phyloP scores from a whole-genome alignment of 2,888 invertebrate genomes.

The Clistopyga incitator region DNA sequence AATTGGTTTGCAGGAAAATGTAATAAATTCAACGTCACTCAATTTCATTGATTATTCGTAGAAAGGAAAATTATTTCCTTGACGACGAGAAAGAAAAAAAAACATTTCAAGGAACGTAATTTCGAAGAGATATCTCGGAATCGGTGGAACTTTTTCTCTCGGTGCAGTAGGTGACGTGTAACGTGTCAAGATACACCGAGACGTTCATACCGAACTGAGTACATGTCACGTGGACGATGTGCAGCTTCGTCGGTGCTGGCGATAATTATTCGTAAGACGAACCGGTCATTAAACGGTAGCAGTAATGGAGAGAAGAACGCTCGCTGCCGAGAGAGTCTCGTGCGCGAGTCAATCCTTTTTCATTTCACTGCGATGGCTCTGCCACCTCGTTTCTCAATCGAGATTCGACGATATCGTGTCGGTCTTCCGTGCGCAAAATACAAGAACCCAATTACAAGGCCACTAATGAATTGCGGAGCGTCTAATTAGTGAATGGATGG shows the following conservation, averaged over 20 bases:
- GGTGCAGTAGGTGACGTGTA: neutral
- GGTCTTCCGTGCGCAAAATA: slow-evolving; percentile 15
- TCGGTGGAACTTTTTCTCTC: too few species aligned
- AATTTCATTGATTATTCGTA: too few species aligned
- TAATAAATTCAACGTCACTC: too few species aligned
- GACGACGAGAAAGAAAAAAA: too few species aligned
- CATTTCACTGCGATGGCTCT: slow-evolving; percentile 2
- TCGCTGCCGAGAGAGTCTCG: slow-evolving; percentile 16
- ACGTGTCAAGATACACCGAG: neutral
- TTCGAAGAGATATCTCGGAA: too few species aligned
- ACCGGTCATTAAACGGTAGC: slow-evolving; percentile 52
- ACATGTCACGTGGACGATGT: slow-evolving; percentile 18
- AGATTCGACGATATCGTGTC: slow-evolving; percentile 45
- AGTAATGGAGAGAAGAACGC: neutral
- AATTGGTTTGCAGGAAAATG: too few species aligned
- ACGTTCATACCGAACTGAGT: slow-evolving; percentile 18
- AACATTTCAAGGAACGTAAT: too few species aligned
- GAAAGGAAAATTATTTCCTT: too few species aligned
- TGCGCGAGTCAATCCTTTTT: neutral
- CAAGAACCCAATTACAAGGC: slow-evolving; percentile 37
- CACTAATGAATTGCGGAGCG: slow-evolving; percentile 31
- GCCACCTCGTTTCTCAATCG: slow-evolving; percentile 51
- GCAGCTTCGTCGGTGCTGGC: slow-evolving; percentile 12
- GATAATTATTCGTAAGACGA: slow-evolving; percentile 56
- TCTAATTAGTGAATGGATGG: slow-evolving; percentile 14